Evolutionary conservation across 2,113 vertebrate species (phyloP).

Genomic region (Fregetta grallaria): DNA sequence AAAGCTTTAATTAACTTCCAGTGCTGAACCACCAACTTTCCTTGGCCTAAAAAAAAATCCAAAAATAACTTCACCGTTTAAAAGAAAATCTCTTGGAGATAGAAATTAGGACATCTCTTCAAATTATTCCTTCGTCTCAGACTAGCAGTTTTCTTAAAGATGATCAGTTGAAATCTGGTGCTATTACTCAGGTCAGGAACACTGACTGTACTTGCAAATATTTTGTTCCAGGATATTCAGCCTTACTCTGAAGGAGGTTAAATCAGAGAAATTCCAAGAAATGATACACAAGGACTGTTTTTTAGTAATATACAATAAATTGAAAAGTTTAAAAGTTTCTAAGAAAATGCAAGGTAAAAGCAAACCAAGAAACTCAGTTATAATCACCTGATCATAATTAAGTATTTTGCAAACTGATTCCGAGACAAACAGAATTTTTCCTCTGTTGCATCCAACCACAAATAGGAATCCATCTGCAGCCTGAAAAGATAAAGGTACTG

Average conservation of each 20-base stretch:
- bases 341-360: background rate
- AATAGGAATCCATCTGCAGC: constrained; percentile 92
- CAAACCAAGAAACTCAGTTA: background rate
- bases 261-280: background rate
- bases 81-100: background rate
- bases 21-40: background rate
- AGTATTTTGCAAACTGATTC: constrained; percentile 90
- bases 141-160: background rate
- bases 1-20: constrained; percentile 3
- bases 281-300: background rate
- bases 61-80: background rate
- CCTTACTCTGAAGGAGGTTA: background rate
- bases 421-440: constrained; percentile 91
- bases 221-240: background rate
- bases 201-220: background rate
- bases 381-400: constrained; percentile 85
- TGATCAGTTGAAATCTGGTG: background rate
- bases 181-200: background rate
- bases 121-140: background rate
- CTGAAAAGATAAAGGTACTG: constrained; percentile 65
- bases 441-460: constrained; percentile 91
- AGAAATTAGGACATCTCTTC: constrained; percentile 5
- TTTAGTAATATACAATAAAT: background rate
- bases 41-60: background rate
- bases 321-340: background rate